Evolutionary conservation across 2,797 vertebrate species (phyloP).

Genomic region (Microchirus variegatus): DNA sequence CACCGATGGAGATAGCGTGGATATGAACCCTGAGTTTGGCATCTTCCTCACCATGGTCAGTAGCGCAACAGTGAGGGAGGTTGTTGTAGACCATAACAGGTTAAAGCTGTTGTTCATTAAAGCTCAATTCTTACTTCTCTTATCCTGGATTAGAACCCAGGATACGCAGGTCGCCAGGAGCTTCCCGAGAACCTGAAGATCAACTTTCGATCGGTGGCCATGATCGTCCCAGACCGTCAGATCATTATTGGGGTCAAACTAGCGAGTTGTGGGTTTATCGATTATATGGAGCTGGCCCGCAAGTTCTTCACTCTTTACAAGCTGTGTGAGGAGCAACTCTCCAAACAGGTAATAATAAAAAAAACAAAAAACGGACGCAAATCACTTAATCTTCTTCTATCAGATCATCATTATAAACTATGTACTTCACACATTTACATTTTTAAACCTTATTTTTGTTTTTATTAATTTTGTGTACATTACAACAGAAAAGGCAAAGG

Average conservation of each 20-base stretch:
- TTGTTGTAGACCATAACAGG: no score
- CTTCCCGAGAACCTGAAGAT: slow-evolving; percentile 98
- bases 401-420: neutral
- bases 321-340: slow-evolving; percentile 97
- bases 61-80: neutral
- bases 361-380: neutral
- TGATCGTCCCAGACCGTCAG: slow-evolving; percentile 98
- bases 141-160: slow-evolving; percentile 86
- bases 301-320: slow-evolving; percentile 97
- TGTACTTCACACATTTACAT: neutral
- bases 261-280: slow-evolving; percentile 95
- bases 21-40: slow-evolving; percentile 97
- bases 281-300: slow-evolving; percentile 90
- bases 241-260: slow-evolving; percentile 97
- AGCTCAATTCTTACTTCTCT: neutral
- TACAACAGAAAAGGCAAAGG: no score
- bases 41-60: slow-evolving; percentile 97
- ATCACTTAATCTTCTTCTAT: neutral
- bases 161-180: slow-evolving; percentile 94
- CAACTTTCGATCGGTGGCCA: slow-evolving; percentile 95
- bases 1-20: slow-evolving; percentile 92
- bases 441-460: neutral
- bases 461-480: neutral
- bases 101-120: no score
- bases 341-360: slow-evolving; percentile 97